Evolutionary conservation across 2,888 invertebrate species (phyloP).

Genomic region (Drosophila lutescens): DNA sequence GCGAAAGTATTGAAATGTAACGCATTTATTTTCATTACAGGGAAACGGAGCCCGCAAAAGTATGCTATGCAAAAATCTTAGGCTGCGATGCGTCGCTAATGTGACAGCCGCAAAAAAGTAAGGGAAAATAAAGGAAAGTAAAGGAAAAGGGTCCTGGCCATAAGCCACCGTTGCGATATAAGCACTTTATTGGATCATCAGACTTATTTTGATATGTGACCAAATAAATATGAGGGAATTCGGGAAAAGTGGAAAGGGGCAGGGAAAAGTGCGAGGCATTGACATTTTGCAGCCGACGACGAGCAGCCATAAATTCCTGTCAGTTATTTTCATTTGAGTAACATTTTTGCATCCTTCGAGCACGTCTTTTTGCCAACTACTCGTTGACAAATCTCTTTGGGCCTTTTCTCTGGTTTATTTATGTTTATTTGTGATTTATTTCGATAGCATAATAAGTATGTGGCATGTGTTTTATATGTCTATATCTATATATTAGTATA

Average conservation of each 20-base stretch:
- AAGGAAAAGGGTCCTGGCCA: constrained; percentile 45
- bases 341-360: constrained; percentile 78
- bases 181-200: constrained; percentile 82
- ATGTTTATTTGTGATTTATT: constrained; percentile 79
- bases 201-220: constrained; percentile 79
- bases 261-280: constrained; percentile 45
- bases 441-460: constrained; percentile 78
- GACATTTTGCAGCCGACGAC: constrained; percentile 72
- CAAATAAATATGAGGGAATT: constrained; percentile 45
- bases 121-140: neutral
- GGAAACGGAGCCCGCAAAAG: constrained; percentile 57
- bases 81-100: constrained; percentile 68
- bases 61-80: constrained; percentile 66
- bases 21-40: constrained; percentile 80
- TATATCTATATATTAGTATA: too few relatives aligned
- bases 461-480: too few relatives aligned
- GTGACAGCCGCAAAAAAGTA: constrained; percentile 38
- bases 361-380: constrained; percentile 68
- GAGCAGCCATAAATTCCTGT: constrained; percentile 73
- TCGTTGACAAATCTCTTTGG: constrained; percentile 80
- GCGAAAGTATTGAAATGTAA: constrained; percentile 79
- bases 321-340: constrained; percentile 76
- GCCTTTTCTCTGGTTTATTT: constrained; percentile 65
- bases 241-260: too few relatives aligned
- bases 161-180: constrained; percentile 77